Conservation (phyloP, 2,797 vertebrate species). For the Cryptoblepharus egeriae region DNA sequence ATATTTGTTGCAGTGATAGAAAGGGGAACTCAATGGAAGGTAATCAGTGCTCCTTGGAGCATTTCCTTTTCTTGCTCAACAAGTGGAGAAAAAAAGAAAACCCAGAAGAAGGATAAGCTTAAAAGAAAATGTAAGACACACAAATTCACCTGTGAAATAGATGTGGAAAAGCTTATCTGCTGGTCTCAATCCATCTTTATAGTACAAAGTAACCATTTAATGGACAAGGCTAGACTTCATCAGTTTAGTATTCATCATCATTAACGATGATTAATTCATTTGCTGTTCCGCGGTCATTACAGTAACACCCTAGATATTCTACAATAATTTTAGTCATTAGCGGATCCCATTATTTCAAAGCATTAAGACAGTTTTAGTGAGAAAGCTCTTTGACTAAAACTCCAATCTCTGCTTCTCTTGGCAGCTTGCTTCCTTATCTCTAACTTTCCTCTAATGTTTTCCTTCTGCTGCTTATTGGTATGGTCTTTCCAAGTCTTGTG, state of each 20-base stretch:
- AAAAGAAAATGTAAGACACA: not conserved
- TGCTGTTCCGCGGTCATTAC: slow-evolving; percentile 13
- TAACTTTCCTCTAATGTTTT: slow-evolving; percentile 5
- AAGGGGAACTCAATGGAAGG: not conserved
- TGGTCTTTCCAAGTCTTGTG: not conserved
- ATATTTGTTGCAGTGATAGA: not conserved
- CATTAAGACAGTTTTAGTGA: slow-evolving; percentile 35
- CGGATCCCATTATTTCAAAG: slow-evolving; percentile 28
- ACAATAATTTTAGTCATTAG: slow-evolving; percentile 41
- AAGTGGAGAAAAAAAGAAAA: not conserved
- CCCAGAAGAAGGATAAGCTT: not conserved
- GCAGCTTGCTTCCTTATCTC: not conserved
- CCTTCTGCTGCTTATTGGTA: not conserved
- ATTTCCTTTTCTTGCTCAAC: not conserved
- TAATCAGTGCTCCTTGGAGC: not conserved
- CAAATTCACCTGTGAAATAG: not conserved
- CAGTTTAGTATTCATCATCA: slow-evolving; percentile 24
- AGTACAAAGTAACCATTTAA: slow-evolving; percentile 23
- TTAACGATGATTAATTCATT: slow-evolving; percentile 40
- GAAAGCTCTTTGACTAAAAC: slow-evolving; percentile 18
- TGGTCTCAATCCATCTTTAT: slow-evolving; percentile 3
- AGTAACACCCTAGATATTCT: slow-evolving; percentile 33
- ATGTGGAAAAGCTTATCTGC: not conserved
- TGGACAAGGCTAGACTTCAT: slow-evolving; percentile 27
- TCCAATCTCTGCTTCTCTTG: not conserved